A percentile compares a stretch with the other conserved stretches of the same genome.
Conservation (phyloP, 2,797 vertebrate species). For the Myotis findleyi region DNA sequence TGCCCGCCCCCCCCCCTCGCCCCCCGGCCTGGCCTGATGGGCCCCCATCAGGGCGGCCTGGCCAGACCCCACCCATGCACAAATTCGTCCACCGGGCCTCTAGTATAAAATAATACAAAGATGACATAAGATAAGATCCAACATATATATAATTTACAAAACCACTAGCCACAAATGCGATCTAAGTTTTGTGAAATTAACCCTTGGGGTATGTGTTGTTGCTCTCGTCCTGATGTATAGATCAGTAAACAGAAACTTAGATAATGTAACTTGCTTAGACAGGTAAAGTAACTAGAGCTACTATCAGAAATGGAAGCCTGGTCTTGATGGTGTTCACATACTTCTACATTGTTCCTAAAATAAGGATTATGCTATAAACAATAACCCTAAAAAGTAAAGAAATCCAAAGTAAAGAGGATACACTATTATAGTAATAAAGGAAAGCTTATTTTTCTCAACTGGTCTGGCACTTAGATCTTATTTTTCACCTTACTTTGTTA, state of each 20-base stretch:
- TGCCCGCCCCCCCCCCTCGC: too few relatives aligned
- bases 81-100: too few relatives aligned
- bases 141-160: background rate
- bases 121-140: background rate
- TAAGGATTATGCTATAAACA: background rate
- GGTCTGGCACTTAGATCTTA: background rate
- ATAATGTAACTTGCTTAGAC: background rate
- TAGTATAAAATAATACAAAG: background rate
- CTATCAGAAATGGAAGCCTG: background rate
- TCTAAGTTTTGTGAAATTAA: constrained; percentile 50
- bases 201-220: background rate
- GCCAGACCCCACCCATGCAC: too few relatives aligned
- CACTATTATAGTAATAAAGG: background rate
- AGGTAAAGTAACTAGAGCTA: background rate
- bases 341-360: constrained; percentile 13
- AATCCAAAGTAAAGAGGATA: constrained; percentile 34
- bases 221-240: background rate
- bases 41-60: too few relatives aligned
- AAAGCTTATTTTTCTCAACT: constrained; percentile 27
- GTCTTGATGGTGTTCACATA: background rate
- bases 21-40: too few relatives aligned
- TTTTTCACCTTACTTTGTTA: background rate
- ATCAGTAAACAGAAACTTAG: background rate
- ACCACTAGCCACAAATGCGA: background rate
- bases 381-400: background rate